These are phyloP conservation scores for Pelusios castaneus DNA, from an alignment of 2,113 vertebrate species.

Conservation along the genomic window DNA sequence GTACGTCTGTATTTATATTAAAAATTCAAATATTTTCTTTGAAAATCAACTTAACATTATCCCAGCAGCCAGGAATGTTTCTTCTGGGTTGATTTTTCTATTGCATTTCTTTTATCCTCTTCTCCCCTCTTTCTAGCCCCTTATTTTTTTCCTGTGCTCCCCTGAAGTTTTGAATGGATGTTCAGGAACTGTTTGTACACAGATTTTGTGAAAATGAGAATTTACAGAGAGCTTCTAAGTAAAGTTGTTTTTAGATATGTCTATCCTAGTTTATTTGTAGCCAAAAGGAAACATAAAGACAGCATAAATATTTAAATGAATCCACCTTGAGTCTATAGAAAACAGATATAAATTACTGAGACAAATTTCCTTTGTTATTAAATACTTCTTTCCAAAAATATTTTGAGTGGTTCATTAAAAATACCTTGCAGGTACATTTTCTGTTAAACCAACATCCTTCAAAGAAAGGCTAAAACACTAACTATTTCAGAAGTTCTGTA, in stretches of 20 bases:
- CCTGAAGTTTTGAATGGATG: neutral
- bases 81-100: neutral
- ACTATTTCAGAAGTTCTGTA: slow-evolving; percentile 21
- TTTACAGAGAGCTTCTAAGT: neutral
- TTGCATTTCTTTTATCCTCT: neutral
- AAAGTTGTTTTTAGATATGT: slow-evolving; percentile 18
- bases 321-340: slow-evolving; percentile 38
- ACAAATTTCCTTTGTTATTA: slow-evolving; percentile 60
- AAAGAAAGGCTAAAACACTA: neutral
- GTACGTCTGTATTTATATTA: slow-evolving; percentile 47
- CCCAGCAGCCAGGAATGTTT: slow-evolving; percentile 15
- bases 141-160: neutral
- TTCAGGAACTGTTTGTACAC: neutral
- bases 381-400: slow-evolving; percentile 30
- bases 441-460: slow-evolving; percentile 27
- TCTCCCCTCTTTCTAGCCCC: neutral
- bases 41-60: slow-evolving; percentile 16
- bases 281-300: slow-evolving; percentile 42
- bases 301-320: slow-evolving; percentile 62
- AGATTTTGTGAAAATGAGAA: neutral
- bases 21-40: slow-evolving; percentile 54
- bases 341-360: slow-evolving; percentile 52
- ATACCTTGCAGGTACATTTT: slow-evolving; percentile 42
- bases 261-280: slow-evolving; percentile 52
- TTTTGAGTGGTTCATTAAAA: slow-evolving; percentile 49